Evolutionary conservation across 1,140 invertebrate genomes (phyloP).

Genomic region (Vanessa atalanta): DNA sequence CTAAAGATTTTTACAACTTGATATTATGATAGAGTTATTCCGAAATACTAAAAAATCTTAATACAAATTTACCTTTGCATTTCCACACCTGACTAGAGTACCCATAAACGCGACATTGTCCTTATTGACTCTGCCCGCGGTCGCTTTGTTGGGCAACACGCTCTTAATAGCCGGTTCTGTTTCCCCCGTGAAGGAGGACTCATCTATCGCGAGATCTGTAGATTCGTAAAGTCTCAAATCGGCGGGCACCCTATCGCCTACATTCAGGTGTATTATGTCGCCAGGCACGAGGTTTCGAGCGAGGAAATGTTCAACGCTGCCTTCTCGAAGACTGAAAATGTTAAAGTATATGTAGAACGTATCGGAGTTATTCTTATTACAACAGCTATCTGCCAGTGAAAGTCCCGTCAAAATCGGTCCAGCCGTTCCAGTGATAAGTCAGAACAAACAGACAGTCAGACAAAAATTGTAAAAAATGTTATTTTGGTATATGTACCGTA

Average conservation of each 20-base stretch:
- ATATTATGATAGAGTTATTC: no score
- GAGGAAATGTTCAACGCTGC: conserved; percentile 93
- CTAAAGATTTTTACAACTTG: no score
- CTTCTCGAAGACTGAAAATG: conserved; percentile 89
- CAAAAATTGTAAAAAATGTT: no score
- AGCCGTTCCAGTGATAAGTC: no score
- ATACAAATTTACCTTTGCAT: conserved; percentile 90
- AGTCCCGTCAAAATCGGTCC: no score
- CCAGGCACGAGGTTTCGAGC: conserved; percentile 98
- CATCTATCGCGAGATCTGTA: conserved; percentile 96
- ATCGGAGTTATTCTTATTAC: not conserved
- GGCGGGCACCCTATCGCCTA: conserved; percentile 98
- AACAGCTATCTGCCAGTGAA: no score
- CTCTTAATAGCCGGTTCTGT: conserved; percentile 90
- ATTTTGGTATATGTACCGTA: no score
- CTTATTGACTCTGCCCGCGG: conserved; percentile 83
- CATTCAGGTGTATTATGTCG: conserved; percentile 95
- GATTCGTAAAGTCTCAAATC: conserved; percentile 96
- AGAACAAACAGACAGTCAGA: no score
- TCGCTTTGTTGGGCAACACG: conserved; percentile 83
- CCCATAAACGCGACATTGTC: conserved; percentile 99
- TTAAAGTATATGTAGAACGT: not conserved
- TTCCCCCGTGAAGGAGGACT: conserved; percentile 99
- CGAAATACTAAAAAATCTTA: not conserved
- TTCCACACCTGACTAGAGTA: conserved; percentile 97